Evolutionary conservation across 2,113 vertebrate species (phyloP).

Genomic region (Terrapene triunguis): DNA sequence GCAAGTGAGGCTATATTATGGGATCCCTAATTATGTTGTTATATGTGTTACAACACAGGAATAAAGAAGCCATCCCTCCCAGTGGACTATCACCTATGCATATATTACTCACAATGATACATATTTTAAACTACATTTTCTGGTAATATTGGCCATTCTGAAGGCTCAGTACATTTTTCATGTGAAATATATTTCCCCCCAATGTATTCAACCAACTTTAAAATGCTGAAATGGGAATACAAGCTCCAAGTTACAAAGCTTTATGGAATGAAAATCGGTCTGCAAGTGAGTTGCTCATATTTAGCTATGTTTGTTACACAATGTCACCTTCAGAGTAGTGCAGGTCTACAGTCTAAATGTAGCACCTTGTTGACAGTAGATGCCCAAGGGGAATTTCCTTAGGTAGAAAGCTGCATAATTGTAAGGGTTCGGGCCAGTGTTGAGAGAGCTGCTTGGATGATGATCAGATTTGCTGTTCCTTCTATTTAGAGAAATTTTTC

Average conservation of each 20-base stretch:
- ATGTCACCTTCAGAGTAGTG: slow-evolving; percentile 57
- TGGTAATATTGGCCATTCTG: slow-evolving; percentile 27
- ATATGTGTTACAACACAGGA: not conserved
- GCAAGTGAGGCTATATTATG: not conserved
- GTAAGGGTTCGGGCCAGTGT: not conserved
- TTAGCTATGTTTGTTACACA: slow-evolving; percentile 49
- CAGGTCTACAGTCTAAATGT: slow-evolving; percentile 28
- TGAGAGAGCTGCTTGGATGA: not conserved
- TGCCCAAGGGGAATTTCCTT: slow-evolving; percentile 41
- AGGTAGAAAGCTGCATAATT: not conserved
- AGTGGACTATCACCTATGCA: not conserved
- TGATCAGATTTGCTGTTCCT: not conserved
- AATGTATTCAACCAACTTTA: slow-evolving; percentile 57
- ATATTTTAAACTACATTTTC: slow-evolving; percentile 34
- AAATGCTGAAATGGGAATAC: slow-evolving; percentile 51
- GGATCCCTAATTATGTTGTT: not conserved
- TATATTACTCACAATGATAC: slow-evolving; percentile 18
- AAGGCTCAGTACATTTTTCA: slow-evolving; percentile 44
- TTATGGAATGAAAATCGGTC: slow-evolving; percentile 55
- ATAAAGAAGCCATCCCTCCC: not conserved
- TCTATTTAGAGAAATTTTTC: slow-evolving; percentile 2
- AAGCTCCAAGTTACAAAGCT: slow-evolving; percentile 25
- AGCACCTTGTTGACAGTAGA: slow-evolving; percentile 19
- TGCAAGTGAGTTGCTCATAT: not conserved
- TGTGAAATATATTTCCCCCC: slow-evolving; percentile 22